These are phyloP conservation scores for Odontocerum albicorne DNA, from an alignment of 2,888 invertebrate species.

Conservation along the genomic window DNA sequence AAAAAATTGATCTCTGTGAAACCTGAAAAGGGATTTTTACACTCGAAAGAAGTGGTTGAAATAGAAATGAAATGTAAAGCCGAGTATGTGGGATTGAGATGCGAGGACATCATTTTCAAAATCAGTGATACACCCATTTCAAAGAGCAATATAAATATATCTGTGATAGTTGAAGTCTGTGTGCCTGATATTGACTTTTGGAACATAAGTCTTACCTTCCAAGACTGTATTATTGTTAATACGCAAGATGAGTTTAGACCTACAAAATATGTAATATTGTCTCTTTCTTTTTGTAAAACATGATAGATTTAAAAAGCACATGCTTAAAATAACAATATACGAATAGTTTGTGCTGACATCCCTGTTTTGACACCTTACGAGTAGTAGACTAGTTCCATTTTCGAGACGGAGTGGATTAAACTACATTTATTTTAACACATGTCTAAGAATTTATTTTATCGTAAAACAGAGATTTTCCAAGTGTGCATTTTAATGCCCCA, in stretches of 20 bases:
- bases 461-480: no score
- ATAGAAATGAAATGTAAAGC: conserved; percentile 6
- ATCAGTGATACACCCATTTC: background rate
- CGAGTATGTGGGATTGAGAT: background rate
- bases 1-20: conserved; percentile 4
- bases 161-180: conserved; percentile 2
- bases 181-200: conserved; percentile 10
- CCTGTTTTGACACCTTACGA: no score
- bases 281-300: no score
- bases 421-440: no score
- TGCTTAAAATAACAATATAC: no score
- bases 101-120: conserved; percentile 12
- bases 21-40: background rate
- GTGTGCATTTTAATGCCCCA: no score
- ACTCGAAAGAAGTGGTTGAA: background rate
- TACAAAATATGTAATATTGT: conserved; percentile 10
- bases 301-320: no score
- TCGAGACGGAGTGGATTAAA: no score
- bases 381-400: no score
- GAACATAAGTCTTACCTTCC: conserved; percentile 2
- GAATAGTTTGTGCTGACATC: no score
- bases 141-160: background rate
- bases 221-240: conserved; percentile 14
- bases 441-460: no score
- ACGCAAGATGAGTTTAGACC: background rate